Evolutionary conservation across 2,888 invertebrate genomes (phyloP).

Genomic region (Perizoma flavofasciatum): DNA sequence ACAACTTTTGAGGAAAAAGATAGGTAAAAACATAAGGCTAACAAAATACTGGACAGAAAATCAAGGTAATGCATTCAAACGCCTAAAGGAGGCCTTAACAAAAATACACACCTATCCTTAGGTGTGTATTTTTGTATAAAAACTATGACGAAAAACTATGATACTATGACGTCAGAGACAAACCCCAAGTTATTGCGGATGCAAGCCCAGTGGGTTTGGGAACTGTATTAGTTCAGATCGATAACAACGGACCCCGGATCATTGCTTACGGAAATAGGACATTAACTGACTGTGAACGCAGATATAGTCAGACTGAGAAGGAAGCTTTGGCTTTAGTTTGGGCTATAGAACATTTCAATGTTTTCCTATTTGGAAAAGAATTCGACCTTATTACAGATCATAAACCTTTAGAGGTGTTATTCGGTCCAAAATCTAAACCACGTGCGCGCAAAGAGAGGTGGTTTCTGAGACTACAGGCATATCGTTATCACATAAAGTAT

Average conservation of each 20-base stretch:
- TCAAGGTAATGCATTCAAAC: no score
- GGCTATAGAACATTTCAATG: conserved; percentile 42
- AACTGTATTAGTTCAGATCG: not conserved
- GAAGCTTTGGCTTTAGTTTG: conserved; percentile 24
- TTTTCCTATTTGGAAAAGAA: conserved; percentile 41
- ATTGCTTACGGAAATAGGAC: not conserved
- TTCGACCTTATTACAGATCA: conserved; percentile 50
- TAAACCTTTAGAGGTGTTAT: conserved; percentile 55
- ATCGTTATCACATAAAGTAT: conserved; percentile 32
- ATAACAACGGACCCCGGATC: not conserved
- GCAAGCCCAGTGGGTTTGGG: not conserved
- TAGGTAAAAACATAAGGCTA: not conserved
- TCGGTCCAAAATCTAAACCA: conserved; percentile 48
- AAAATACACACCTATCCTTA: no score
- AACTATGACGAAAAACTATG: not conserved
- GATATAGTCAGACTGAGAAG: conserved; percentile 43
- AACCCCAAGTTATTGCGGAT: not conserved
- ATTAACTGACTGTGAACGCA: not conserved
- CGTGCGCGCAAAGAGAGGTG: conserved; percentile 46
- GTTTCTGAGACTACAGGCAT: conserved; percentile 36
- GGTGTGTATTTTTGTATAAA: no score
- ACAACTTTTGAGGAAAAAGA: conserved; percentile 27
- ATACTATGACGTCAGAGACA: not conserved
- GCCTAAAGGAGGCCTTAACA: no score
- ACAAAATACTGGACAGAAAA: no score